Base-by-base conservation (phyloP, 2,888 invertebrate species). In the Andrena hattorfiana region DNA sequence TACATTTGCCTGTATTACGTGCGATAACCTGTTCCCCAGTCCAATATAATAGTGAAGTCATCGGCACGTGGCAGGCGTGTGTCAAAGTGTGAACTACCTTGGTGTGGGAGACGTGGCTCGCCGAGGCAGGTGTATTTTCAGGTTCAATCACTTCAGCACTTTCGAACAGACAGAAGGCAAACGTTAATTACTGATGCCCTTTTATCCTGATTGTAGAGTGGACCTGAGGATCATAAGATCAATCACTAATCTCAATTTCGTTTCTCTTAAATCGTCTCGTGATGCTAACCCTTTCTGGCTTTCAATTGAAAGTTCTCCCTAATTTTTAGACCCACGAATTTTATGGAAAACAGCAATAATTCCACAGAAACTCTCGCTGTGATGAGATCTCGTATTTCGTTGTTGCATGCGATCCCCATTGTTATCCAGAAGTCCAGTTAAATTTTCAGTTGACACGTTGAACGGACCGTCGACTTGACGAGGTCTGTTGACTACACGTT, bases 1-100 rank as follows among this genome's bases (percentile, higher is more conserved):
- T 74, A 87, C 78, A 82, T 87, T 77, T 62, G 30, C 60, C 16
- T 66, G n/a, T 7, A 10, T 28, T 63, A 59, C 72, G 51, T 51
- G 62, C 48, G 51, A 76, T 80, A 56, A 30, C 56, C 56, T 23
- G 60, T 72, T 48, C 6, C 20, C 51, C 32, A 51, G 70, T 59
- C 51, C 5, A 23, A 51, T 56, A 51, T 49, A 20, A 68, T 63
- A 51, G 75, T 23, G 60, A 81, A 77, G 77, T 81, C 67, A 77
- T 81, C 49, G 69, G 49, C 60, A 78, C 78, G 66, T 79, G 72
- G 66, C 56, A 72, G 59, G 20, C 20, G 35, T 20, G 51, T 42
- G 62, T 8, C 28, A 26, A 51, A 49, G 48, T 30, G 67, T 73
- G 75, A 72, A 83, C 60, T 73, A 70, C 64, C 23, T 59, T 2